A percentile compares a stretch with the other conserved stretches of the same genome.
These are phyloP conservation scores for Pissodes strobi DNA, from an alignment of 1,140 invertebrate genomes.

Conservation along the genomic window DNA sequence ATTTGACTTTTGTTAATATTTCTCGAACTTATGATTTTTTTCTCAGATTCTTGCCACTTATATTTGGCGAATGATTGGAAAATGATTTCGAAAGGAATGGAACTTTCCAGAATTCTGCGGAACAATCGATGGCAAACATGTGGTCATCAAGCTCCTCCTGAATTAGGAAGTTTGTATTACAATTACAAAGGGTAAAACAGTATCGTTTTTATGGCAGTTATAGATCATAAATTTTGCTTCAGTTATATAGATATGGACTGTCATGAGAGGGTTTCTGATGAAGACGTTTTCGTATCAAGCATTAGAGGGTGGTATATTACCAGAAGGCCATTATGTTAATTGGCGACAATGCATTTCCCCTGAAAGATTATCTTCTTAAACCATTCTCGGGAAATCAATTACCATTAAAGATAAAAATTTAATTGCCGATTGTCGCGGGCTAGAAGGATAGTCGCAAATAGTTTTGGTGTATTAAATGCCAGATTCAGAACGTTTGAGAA, in stretches of 20 bases:
- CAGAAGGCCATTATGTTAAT: slow-evolving; percentile 9
- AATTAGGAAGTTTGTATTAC: no score
- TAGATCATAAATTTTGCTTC: slow-evolving; percentile 22
- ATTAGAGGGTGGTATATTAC: slow-evolving; percentile 23
- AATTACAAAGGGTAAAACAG: slow-evolving; percentile 29
- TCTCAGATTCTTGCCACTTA: no score
- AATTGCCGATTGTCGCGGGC: no score
- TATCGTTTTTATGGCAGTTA: slow-evolving; percentile 20
- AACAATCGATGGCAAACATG: no score
- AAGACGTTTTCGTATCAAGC: slow-evolving; percentile 14
- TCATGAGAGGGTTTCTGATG: slow-evolving; percentile 22
- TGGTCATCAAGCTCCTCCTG: no score
- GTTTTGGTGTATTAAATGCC: no score
- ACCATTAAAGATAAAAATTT: slow-evolving; percentile 20
- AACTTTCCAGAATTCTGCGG: slow-evolving; percentile 55
- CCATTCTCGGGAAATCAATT: slow-evolving; percentile 14
- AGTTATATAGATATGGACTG: slow-evolving; percentile 18
- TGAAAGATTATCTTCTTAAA: slow-evolving; percentile 20
- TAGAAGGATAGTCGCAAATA: no score
- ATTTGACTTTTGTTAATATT: no score
- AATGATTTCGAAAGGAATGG: slow-evolving; percentile 50
- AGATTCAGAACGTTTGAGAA: no score
- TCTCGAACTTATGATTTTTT: slow-evolving; percentile 9
- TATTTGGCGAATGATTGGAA: slow-evolving; percentile 41
- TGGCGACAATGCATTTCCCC: no score